Evolutionary conservation across 92 coral and sea anemone species (phyloP), one percentile per base, ranked within the genome.

Genomic region (Hydrozoanthus gracilis): DNA sequence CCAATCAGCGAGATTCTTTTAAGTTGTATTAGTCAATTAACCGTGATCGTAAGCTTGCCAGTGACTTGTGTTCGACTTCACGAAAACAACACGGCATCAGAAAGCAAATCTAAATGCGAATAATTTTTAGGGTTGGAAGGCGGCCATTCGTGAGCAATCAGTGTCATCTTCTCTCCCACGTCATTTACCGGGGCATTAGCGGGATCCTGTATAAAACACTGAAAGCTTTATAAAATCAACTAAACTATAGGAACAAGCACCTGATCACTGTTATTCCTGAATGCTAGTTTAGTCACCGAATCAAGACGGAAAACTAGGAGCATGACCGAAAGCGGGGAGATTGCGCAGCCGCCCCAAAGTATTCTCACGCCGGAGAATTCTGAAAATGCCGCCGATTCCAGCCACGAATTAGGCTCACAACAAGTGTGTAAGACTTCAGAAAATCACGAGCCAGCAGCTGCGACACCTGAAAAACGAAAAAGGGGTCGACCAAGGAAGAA

Each of bases 1-100:
- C 98, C 98, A 94, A 94, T 94, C 86, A 77, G 39, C 78, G 66
- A 15, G 86, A 16, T 51, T 85, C 89, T 83, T 77, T 79, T 75
- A 68, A 83, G 91, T 94, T 86, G 91, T 86, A 94, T 91, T 91
- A 87, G 95, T 94, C 95, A 93, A 88, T 92, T 87, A 93, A 86
- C 92, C 91, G 88, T 90, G 91, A 88, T 79, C 82, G 90, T 82
- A 87, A 87, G 86, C 84, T 91, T 88, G 89, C 87, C 91, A 92
- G 87, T 93, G 94, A 91, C 85, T 89, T 90, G 94, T 89, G 89
- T 87, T 62, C 54, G 85, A 80, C 85, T 15, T 77, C 91, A 83
- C 79, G 94, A 91, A 88, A 94, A 94, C 93, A 94, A 93, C 92
- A 88, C 82, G 45, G 87, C 91, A 86, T 88, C 86, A 82, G 88